Conservation (phyloP, 2,888 invertebrate species). For the Campopleginae sp. region DNA sequence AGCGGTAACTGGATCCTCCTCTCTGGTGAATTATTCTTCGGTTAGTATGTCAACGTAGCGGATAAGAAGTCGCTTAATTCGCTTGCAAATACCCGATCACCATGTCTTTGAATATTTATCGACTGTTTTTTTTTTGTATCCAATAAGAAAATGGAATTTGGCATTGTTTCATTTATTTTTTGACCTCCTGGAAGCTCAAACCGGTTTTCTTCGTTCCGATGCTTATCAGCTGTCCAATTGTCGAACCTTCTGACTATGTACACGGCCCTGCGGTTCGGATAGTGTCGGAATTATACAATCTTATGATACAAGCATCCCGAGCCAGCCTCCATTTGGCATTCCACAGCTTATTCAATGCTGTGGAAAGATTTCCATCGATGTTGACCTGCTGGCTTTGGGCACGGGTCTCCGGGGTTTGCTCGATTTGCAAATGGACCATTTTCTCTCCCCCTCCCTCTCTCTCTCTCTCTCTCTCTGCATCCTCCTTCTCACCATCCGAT, state of each 20-base stretch:
- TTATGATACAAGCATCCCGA: conserved; percentile 19
- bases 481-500: conserved; percentile 31
- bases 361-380: conserved; percentile 78
- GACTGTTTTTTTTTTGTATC: conserved; percentile 11
- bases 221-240: conserved; percentile 5
- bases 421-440: conserved; percentile 56
- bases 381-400: conserved; percentile 68
- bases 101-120: conserved; percentile 23
- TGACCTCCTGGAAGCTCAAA: not conserved
- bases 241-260: conserved; percentile 34
- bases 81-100: not conserved
- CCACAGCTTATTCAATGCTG: conserved; percentile 74
- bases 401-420: conserved; percentile 48
- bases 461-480: not conserved
- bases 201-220: conserved; percentile 16
- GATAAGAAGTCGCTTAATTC: conserved; percentile 10
- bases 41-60: conserved; percentile 22
- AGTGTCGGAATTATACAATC: conserved; percentile 13
- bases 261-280: conserved; percentile 10
- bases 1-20: conserved; percentile 30
- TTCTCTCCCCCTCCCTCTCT: not conserved
- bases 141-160: not conserved
- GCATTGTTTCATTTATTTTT: not conserved
- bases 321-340: conserved; percentile 69
- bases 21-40: conserved; percentile 39